These are phyloP conservation scores for Hafferia zeledoni DNA, from an alignment of 2,797 vertebrate genomes.

Conservation along the genomic window DNA sequence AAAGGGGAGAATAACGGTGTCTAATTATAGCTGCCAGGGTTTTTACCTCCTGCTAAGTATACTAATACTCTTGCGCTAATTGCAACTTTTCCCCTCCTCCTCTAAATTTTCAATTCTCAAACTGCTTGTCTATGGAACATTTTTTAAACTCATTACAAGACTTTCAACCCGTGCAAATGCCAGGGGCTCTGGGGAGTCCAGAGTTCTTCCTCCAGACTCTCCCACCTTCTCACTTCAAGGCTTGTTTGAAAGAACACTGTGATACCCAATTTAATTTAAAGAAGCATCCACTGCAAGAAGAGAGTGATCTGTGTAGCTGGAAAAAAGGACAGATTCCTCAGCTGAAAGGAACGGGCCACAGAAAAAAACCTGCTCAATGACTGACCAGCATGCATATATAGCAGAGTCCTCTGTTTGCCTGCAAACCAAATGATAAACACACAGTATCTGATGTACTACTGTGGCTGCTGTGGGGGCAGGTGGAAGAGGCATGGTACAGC, in stretches of 20 bases:
- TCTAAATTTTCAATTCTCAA: constrained; percentile 1
- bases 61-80: constrained; percentile 28
- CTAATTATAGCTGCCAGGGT: constrained; percentile 47
- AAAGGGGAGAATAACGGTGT: not conserved
- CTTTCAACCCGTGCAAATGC: not conserved
- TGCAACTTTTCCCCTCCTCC: not conserved
- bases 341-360: not conserved
- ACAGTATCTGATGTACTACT: not conserved
- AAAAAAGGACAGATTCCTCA: not conserved
- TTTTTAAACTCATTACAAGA: not conserved
- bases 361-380: not conserved
- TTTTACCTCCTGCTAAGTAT: constrained; percentile 38
- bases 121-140: not conserved
- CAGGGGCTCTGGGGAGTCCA: not conserved
- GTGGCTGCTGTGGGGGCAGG: accelerated
- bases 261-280: not conserved
- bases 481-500: not conserved
- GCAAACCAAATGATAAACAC: not conserved
- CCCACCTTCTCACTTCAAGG: not conserved
- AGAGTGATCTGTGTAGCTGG: not conserved
- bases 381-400: not conserved
- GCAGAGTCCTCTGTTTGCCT: not conserved
- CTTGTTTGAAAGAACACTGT: not conserved
- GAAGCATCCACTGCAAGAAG: not conserved
- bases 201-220: not conserved